Evolutionary conservation across 1,140 invertebrate genomes (phyloP).

Genomic region (Phymastichus coffea): DNA sequence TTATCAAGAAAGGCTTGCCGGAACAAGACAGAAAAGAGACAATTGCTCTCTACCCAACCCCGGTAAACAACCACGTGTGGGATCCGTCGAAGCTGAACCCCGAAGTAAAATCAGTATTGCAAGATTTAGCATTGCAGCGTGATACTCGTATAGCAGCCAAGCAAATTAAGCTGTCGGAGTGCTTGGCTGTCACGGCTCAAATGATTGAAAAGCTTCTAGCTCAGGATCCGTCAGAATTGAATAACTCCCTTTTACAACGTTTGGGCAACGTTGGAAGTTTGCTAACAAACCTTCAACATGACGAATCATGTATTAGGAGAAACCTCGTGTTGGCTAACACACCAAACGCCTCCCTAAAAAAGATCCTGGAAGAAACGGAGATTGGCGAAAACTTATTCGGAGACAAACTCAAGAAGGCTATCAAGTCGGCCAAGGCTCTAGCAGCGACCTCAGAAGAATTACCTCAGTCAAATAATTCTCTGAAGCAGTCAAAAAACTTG

Average conservation of each 20-base stretch:
- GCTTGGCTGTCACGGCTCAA: background rate
- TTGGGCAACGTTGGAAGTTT: background rate
- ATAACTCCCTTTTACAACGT: background rate
- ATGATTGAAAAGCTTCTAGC: too few relatives aligned
- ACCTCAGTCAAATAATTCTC: background rate
- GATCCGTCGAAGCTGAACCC: conserved; percentile 11
- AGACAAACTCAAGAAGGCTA: background rate
- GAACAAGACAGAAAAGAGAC: background rate
- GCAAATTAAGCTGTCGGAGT: background rate
- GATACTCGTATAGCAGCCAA: background rate
- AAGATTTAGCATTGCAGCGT: background rate
- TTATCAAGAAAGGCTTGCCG: background rate
- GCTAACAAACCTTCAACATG: background rate
- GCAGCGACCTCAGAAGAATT: background rate
- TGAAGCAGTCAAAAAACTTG: conserved; percentile 4
- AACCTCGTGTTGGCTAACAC: background rate
- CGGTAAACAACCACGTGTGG: background rate
- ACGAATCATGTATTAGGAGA: background rate
- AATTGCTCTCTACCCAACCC: background rate
- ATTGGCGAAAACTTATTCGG: background rate
- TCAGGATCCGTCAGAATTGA: background rate
- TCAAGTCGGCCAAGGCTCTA: background rate
- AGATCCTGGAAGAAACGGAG: background rate
- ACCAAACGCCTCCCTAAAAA: background rate
- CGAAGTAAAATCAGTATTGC: background rate